Base-by-base conservation (phyloP, 2,113 vertebrate genomes). In the Sylvilagus bachmani region DNA sequence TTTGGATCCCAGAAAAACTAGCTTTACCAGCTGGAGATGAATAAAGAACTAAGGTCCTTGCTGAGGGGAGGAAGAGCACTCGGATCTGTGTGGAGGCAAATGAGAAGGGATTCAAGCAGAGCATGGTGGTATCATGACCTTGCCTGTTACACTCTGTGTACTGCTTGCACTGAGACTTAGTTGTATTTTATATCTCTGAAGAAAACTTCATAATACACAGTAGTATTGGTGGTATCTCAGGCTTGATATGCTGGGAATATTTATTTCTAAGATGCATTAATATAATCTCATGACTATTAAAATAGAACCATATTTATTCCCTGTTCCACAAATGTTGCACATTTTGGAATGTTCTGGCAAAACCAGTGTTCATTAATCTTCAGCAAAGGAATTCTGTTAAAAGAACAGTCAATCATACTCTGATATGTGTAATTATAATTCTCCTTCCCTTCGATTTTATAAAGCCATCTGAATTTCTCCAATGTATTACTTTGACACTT, bases 401-500 rank as follows among this genome's bases (percentile, higher is more conserved):
- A 93, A 97, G 97, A 98, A 96, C 94, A 97, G 94, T 95, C 97
- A 97, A 70, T 98, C 97, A 97, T 87, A 92, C 88, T 98, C 91
- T 97, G 97, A 97, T 98, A 97, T 92, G 78, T 97, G 3, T 98
- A 98, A 98, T 98, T 98, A 98, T 77, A 85, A 95, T 93, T 90
- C 93, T 97, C 94, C 61, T 95, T 97, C 87, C 95, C 95, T 97
- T 93, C 58, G 79, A 96, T 98, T 96, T 98, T 97, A 97, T 96
- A 93, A 98, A 97, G 97, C 96, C 93, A 91, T 97, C 97, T 97
- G 92, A 93, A 97, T 97, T 97, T 91, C 81, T 96, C 85, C 88
- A 89, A 25, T 96, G 96, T 96, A 97, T 90, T 93, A 91, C 93
- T 98, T 96, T 97, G 96, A 97, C 96, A 96, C 79, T 95, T 96